Conservation (phyloP, 2,888 invertebrate genomes). For the Drosophila fulvimacula region DNA sequence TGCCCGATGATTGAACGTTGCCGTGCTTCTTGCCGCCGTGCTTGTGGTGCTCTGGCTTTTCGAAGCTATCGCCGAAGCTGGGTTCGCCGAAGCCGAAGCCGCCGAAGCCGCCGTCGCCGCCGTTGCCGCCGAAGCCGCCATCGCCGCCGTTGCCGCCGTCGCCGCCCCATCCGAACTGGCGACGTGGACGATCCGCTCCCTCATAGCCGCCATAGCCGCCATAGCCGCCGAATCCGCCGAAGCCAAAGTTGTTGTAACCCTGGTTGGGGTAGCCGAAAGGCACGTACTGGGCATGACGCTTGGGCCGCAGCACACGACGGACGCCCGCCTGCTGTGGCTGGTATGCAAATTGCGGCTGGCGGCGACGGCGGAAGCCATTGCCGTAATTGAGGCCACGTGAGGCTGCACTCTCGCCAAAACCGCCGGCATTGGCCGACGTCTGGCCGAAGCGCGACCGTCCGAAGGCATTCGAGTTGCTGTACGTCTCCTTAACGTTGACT, state of each 20-base stretch:
- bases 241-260: conserved; percentile 1
- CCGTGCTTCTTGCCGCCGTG: conserved; percentile 43
- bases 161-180: conserved; percentile 46
- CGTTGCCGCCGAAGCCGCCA: conserved; percentile 6
- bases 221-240: conserved; percentile 4
- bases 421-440: conserved; percentile 75
- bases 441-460: conserved; percentile 74
- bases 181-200: conserved; percentile 36
- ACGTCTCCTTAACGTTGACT: conserved; percentile 71
- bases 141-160: conserved; percentile 5
- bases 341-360: conserved; percentile 16
- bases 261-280: conserved; percentile 67
- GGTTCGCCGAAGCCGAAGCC: conserved; percentile 18
- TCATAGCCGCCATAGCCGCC: conserved; percentile 16
- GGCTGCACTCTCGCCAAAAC: conserved; percentile 61
- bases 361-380: conserved; percentile 45
- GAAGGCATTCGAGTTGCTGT: conserved; percentile 75
- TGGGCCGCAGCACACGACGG: conserved; percentile 50
- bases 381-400: conserved; percentile 53
- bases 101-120: conserved; percentile 24
- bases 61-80: conserved; percentile 30
- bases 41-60: conserved; percentile 18
- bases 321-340: not conserved
- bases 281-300: conserved; percentile 69
- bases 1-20: conserved; percentile 57